Conservation (phyloP, 2,797 vertebrate species). For the Schizopygopsis malacanthus region DNA sequence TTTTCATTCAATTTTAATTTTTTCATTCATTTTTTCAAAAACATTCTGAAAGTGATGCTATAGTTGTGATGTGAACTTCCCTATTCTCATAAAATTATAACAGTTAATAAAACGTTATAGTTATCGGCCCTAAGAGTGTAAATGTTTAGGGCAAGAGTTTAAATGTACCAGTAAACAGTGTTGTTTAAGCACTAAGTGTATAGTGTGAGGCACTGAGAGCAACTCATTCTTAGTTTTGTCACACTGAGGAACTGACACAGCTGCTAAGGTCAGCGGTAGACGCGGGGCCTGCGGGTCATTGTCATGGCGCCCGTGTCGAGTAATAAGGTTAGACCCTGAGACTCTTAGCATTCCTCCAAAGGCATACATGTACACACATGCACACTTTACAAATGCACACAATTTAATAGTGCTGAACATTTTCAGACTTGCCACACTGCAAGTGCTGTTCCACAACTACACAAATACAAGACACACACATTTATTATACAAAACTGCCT, state of each 20-base stretch:
- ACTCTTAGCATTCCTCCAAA: conserved; percentile 56
- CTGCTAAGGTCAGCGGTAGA: conserved; percentile 80
- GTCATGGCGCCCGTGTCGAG: conserved; percentile 68
- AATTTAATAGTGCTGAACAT: conserved; percentile 30
- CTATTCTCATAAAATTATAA: neutral
- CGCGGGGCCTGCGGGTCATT: conserved; percentile 71
- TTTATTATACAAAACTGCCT: conserved; percentile 19
- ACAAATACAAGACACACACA: conserved; percentile 47
- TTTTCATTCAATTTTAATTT: neutral
- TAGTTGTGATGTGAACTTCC: neutral
- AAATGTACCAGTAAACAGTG: conserved; percentile 42
- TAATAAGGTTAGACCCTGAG: conserved; percentile 62
- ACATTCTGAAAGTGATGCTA: too few relatives aligned
- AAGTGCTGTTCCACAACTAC: conserved; percentile 54
- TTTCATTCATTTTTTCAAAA: too few relatives aligned
- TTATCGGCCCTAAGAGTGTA: neutral
- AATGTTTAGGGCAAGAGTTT: neutral
- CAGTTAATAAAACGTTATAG: neutral
- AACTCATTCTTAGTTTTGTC: conserved; percentile 66
- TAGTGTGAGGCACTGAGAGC: conserved; percentile 23
- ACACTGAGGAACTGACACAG: conserved; percentile 80
- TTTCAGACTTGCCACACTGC: conserved; percentile 22
- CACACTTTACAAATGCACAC: conserved; percentile 56
- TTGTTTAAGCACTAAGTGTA: conserved; percentile 51
- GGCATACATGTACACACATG: conserved; percentile 50